phyloP scores from a whole-genome alignment of 1,140 invertebrate genomes.

The Euura saliciscinereae region DNA sequence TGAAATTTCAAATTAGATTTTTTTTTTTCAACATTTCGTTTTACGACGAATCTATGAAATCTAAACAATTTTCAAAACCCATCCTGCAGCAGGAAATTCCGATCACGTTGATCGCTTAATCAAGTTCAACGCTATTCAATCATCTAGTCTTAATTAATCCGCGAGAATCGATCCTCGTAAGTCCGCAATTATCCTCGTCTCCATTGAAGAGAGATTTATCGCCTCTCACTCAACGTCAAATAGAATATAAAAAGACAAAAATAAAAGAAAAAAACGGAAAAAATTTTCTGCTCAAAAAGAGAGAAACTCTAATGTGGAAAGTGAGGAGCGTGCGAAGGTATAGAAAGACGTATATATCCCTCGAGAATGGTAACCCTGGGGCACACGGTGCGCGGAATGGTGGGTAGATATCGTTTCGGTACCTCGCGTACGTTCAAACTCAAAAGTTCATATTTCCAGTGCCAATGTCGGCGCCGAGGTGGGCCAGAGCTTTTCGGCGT shows the following conservation, averaged over 20 bases:
- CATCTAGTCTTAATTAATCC: too few species aligned
- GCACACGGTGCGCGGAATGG: constrained; percentile 34
- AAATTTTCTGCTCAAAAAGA: constrained; percentile 3
- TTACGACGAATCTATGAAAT: too few species aligned
- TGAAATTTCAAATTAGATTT: too few species aligned
- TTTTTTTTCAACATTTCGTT: too few species aligned
- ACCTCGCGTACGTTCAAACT: not conserved
- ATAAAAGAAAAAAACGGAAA: not conserved
- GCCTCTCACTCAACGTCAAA: not conserved
- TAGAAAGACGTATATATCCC: constrained; percentile 41
- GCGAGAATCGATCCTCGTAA: too few species aligned
- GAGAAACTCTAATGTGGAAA: constrained; percentile 38
- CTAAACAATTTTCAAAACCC: too few species aligned
- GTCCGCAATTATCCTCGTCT: too few species aligned
- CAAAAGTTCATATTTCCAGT: not conserved
- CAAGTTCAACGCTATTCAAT: too few species aligned
- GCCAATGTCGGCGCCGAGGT: too few species aligned
- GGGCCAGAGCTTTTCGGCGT: too few species aligned
- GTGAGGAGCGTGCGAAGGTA: constrained; percentile 28
- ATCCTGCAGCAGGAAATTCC: too few species aligned
- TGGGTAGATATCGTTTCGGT: constrained; percentile 6
- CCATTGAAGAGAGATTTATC: not conserved
- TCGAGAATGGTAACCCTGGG: constrained; percentile 36
- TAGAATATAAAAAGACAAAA: not conserved
- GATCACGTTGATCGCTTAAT: too few species aligned